Evolutionary conservation across 2,888 invertebrate species (phyloP), one percentile per base, ranked within the genome.

Genomic region (Drosophila robusta): DNA sequence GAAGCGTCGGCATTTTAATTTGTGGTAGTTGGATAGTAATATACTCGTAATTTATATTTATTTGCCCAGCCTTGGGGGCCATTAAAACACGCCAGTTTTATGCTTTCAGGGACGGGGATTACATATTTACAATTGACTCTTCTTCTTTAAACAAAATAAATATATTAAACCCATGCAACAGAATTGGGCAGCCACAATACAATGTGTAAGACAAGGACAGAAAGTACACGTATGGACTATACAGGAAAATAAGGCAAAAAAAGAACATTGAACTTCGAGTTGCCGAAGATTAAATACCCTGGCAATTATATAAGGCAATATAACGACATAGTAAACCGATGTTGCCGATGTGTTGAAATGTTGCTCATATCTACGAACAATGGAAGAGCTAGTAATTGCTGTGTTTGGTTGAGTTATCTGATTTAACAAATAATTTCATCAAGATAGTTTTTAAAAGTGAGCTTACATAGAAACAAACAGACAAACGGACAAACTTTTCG

Each of bases 81-180:
- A 88, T 88, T 82, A 88, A 88, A 73, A 36, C 32, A 54, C 86
- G 67, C 83, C 76, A 83, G 70, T 75, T 71, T 69, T 77, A 52
- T 81, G 78, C 78, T 61, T 61, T 80, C 85, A 75, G 81, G 81
- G 84, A 74, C 71, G 64, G 86, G 73, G 55, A 36, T 68, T 70
- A 70, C 64, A 73, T 83, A 86, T 83, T 83, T 88, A 83, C 83
- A 83, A 89, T 87, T 87, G 78, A 66, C 87, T 60, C 44, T 60
- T 55, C 69, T 50, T 58, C 61, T 58, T 46, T 41, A 16, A 29
- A 14, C 6, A 11, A 41, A 14, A 50, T 3, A 36, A 6, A 22
- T 14, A 47, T 18, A 18, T 18, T 18, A 12, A 12, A 16, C 29
- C 45, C 57, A 51, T 55, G 62, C 57, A 73, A 75, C 57, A 50